A percentile compares a stretch with the other conserved stretches of the same genome.
These are phyloP conservation scores for Campylorhamphus procurvoides DNA, from an alignment of 2,113 vertebrate species.

Conservation along the genomic window DNA sequence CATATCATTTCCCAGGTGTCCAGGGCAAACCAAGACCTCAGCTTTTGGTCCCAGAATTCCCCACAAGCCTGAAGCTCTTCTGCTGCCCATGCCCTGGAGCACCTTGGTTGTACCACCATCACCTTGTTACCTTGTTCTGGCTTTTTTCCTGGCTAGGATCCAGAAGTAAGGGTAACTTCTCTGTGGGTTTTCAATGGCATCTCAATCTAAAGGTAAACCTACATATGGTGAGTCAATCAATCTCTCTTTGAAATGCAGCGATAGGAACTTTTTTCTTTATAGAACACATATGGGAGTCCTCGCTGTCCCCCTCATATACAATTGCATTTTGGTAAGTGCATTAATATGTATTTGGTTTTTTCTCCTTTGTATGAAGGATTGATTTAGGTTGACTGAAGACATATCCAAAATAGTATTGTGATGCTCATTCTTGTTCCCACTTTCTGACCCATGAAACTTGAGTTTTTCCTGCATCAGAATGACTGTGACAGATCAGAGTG, in stretches of 20 bases:
- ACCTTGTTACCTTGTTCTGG: background rate
- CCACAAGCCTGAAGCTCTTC: background rate
- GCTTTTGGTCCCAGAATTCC: background rate
- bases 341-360: slow-evolving; percentile 30
- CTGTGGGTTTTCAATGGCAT: background rate
- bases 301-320: background rate
- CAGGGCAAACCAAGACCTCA: background rate
- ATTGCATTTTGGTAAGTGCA: slow-evolving; percentile 1
- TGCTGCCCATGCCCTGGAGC: background rate
- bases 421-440: background rate
- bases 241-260: background rate
- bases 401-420: background rate
- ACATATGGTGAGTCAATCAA: slow-evolving; percentile 50
- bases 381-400: background rate
- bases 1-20: background rate
- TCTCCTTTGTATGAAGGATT: background rate
- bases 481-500: background rate
- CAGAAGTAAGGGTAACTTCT: background rate
- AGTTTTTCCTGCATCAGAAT: background rate
- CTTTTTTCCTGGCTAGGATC: background rate
- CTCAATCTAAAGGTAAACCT: slow-evolving; percentile 25
- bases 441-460: background rate
- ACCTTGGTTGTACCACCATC: background rate
- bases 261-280: slow-evolving; percentile 1
- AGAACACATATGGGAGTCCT: slow-evolving; percentile 18